Evolutionary conservation across 2,888 invertebrate species (phyloP), one percentile per base, ranked within the genome.

Genomic region (Hoplodrina ambigua): DNA sequence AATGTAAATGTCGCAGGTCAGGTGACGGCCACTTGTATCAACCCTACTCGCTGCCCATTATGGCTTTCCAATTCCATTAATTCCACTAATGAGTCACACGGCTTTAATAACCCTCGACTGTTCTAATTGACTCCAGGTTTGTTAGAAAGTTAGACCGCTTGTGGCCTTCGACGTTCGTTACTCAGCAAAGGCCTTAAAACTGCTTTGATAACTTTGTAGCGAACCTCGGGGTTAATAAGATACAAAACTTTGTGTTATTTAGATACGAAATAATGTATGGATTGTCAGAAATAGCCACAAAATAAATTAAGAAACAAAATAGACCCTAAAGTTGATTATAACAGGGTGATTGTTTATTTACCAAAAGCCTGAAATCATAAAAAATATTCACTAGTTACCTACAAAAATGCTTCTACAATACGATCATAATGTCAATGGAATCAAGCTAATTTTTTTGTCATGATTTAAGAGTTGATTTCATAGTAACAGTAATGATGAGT

Each of bases 11-110:
- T 69, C 62, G 20, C 65, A 56, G 50, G 53, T 41, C 58, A 79
- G 63, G 75, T 60, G 65, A 52, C 55, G 64, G 64, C 20, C 59
- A 66, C 66, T 72, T 60, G 58, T 72, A 69, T 57, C 63, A 37
- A 76, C 62, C 65, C 49, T 61, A 44, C 17, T 75, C 59, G 52
- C 63, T 63, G 11, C 49, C 66, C 50, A 76, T 68, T 65, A 80
- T 63, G 33, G 60, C 59, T 69, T 80, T 75, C 66, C 80, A 63
- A 72, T 79, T 72, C 69, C 56, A 78, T 78, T 78, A 78, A 78
- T 64, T 50, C 64, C 69, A 63, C 72, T 75, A 75, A 75, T 75
- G 72, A 75, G 53, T 77, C 75, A 60, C 65, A 75, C 59, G 58
- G 64, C 64, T 69, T 69, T 67, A 69, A 76, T 79, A 72, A 69